phyloP scores from a whole-genome alignment of 2,113 vertebrate genomes.

The Heloderma charlesbogerti region DNA sequence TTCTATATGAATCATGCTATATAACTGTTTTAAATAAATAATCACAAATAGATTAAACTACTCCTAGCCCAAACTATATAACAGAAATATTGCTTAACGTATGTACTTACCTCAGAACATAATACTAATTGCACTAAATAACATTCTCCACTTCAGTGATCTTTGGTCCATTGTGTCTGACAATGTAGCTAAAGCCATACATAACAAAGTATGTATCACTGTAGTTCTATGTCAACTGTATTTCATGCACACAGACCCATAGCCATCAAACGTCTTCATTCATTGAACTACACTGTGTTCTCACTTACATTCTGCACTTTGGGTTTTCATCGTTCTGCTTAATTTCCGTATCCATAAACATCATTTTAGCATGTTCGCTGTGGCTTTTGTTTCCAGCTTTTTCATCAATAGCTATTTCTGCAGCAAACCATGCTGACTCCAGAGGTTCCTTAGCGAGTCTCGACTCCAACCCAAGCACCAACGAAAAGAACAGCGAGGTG shows the following conservation, averaged over 20 bases:
- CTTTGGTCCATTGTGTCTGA: slow-evolving; percentile 39
- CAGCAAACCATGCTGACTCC: slow-evolving; percentile 93
- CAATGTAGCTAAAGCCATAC: slow-evolving; percentile 51
- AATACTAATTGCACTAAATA: slow-evolving; percentile 30
- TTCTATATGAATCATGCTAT: background rate
- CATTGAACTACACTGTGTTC: slow-evolving; percentile 21
- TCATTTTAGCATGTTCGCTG: slow-evolving; percentile 77
- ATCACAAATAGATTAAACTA: background rate
- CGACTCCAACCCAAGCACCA: slow-evolving; percentile 96
- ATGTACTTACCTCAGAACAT: background rate
- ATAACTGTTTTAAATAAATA: background rate
- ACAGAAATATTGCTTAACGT: slow-evolving; percentile 1
- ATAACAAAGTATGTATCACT: slow-evolving; percentile 17
- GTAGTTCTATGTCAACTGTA: slow-evolving; percentile 25
- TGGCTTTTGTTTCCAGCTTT: slow-evolving; percentile 89
- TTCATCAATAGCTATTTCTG: slow-evolving; percentile 95
- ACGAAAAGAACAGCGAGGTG: slow-evolving; percentile 94
- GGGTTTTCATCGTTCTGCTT: slow-evolving; percentile 59
- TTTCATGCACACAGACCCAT: slow-evolving; percentile 48
- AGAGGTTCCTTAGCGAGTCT: slow-evolving; percentile 95
- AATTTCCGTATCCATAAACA: slow-evolving; percentile 70
- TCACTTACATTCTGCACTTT: slow-evolving; percentile 44
- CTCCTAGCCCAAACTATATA: background rate
- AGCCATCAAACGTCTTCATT: slow-evolving; percentile 40
- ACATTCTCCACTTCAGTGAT: slow-evolving; percentile 55